Base-by-base conservation (phyloP, 2,888 invertebrate species). In the Periphyllus acericola region DNA sequence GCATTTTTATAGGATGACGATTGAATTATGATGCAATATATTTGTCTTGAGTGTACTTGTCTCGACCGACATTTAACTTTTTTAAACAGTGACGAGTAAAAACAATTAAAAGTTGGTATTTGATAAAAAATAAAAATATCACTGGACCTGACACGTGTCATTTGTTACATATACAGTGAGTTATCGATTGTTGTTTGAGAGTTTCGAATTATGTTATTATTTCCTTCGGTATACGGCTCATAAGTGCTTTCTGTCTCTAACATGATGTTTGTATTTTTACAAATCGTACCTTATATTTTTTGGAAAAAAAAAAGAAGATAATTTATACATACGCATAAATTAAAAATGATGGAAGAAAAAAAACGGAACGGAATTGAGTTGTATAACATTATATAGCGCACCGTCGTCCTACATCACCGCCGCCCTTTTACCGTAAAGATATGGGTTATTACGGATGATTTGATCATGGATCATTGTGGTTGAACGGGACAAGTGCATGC, bases 401-500 rank as follows among this genome's bases (percentile, higher is more conserved):
- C 68, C 19, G 68, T n/a, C n/a, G n/a, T 46, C 11, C 14, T 46
- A 14, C 14, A 68, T 9, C 14, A 21, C 29, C 36, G 32, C n/a
- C 55, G 19, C 79, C 34, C 11, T 34, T 34, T 8, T 25, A 79
- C 9, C 17, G 25, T 29, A 72, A 0, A 72, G 19, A 34, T 34
- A 9, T 72, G 60, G 60, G 83, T 72, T 83, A 75, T 83, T 78
- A 68, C 32, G 76, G 36, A 32, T 17, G 66, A 76, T 76, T 34
- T n/a, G 72, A 82, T 82, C 82, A 21, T 29, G 60, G 83, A 83
- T 83, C 74, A 29, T 75, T 75, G 83, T 60, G 74, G 36, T 74
- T 21, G 74, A 36, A 83, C 17, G n/a, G 52, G 5, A n/a, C n/a
- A n/a, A 36, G 17, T 36, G 32, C 72, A n/a, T 25, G 25, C 46